Base-by-base conservation (phyloP, 2,797 vertebrate species). In the Leptoclinus maculatus region DNA sequence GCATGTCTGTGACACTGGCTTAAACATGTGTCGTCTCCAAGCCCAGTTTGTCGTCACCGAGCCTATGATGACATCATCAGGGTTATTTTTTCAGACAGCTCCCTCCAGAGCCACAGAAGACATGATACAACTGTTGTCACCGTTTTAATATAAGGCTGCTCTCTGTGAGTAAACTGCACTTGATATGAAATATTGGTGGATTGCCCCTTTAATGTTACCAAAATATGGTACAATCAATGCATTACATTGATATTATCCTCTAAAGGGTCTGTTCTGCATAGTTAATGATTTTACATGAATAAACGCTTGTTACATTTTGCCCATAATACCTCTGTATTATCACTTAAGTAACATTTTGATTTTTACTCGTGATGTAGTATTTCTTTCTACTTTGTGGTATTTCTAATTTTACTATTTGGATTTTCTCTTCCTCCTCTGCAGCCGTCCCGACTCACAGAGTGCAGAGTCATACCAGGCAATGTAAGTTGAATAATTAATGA, bases 401-500 rank as follows among this genome's bases (percentile, higher is more conserved):
- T 51, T 38, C 7, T 27, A 11, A 14, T 59, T 43, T 47, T 6
- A n/a, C n/a, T 7, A 29, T 66, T 58, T 17, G 19, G 19, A 13
- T 54, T 16, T 23, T 11, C 17, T 56, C 19, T 38, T 39, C 21
- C 51, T 34, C 38, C 8, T 23, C 64, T 67, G 69, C 43, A 45
- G 63, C 41, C 54, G 8, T 2, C 54, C 27, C 77, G 84, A 83
- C 84, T 82, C 83, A 53, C 54, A 66, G 29, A 66, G 53, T 56
- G 57, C 62, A 81, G 65, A 85, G 66, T 82, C 64, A 74, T 25
- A 75, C 57, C 39, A 74, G 70, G 68, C 65, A 51, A 66, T 67
- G 21, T 56, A 23, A 63, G 41, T 29, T 89, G 66, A 88, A 89
- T 87, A 83, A 87, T 88, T 54, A 79, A 90, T 87, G 76, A 86